Evolutionary conservation across 2,797 vertebrate genomes (phyloP).

Genomic region (Platalea minor): DNA sequence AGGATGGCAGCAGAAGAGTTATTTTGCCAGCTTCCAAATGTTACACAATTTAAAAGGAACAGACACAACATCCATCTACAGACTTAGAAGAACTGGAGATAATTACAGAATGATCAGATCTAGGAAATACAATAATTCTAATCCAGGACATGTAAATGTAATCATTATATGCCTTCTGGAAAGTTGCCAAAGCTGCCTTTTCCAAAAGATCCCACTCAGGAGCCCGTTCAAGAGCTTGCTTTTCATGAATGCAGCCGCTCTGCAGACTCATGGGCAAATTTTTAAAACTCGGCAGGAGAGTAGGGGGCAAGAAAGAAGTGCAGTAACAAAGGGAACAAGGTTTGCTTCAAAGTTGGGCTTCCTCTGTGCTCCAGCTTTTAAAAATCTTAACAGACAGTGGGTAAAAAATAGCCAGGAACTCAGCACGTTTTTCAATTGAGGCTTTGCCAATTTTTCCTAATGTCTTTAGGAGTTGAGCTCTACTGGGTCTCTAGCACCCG

Average conservation of each 20-base stretch:
- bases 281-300: not conserved
- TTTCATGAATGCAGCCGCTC: not conserved
- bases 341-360: not conserved
- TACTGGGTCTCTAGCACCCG: not conserved
- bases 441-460: not conserved
- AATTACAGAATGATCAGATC: not conserved
- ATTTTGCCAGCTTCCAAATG: not conserved
- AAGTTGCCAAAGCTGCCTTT: not conserved
- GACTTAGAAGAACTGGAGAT: not conserved
- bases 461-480: not conserved
- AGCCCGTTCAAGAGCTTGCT: not conserved
- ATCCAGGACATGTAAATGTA: not conserved
- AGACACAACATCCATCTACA: not conserved
- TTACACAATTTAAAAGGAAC: not conserved
- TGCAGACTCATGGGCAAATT: not conserved
- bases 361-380: not conserved
- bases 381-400: not conserved
- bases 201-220: not conserved
- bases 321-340: not conserved
- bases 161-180: not conserved
- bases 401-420: not conserved
- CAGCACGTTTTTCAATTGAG: not conserved
- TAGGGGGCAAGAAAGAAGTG: not conserved
- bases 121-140: not conserved
- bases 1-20: not conserved